A percentile compares a stretch with the other conserved stretches of the same genome.
These are phyloP conservation scores for Callosobruchus maculatus DNA, from an alignment of 2,888 invertebrate species.

Conservation along the genomic window DNA sequence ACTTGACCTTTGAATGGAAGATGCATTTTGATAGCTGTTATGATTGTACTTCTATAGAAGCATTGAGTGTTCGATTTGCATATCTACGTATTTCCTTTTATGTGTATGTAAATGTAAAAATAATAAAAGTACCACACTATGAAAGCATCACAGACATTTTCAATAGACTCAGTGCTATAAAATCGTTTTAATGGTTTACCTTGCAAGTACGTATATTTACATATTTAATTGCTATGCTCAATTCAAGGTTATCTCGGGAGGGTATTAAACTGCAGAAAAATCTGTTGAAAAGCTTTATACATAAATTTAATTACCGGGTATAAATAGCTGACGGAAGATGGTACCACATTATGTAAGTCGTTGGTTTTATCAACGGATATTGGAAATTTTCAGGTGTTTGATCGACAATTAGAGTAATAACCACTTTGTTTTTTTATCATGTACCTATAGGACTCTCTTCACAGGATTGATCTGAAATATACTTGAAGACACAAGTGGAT, in stretches of 20 bases:
- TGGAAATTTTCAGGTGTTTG: neutral
- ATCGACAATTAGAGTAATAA: too few relatives aligned
- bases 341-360: neutral
- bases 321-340: neutral
- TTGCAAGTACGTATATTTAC: neutral
- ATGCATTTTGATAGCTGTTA: too few relatives aligned
- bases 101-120: neutral
- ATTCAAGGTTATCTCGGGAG: neutral
- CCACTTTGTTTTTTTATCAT: too few relatives aligned
- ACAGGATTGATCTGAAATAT: too few relatives aligned
- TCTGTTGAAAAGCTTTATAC: neutral
- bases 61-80: neutral
- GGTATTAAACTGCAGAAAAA: neutral
- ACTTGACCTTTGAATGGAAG: too few relatives aligned
- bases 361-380: neutral
- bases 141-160: neutral
- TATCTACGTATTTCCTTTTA: neutral
- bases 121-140: neutral
- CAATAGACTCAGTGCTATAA: neutral
- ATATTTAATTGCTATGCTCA: neutral
- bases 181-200: neutral
- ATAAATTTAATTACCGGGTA: neutral
- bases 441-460: too few relatives aligned
- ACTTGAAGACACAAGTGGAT: too few relatives aligned
- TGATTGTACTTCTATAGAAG: neutral